Evolutionary conservation across 2,797 vertebrate species (phyloP).

Genomic region (Notoglanidium macrostoma): DNA sequence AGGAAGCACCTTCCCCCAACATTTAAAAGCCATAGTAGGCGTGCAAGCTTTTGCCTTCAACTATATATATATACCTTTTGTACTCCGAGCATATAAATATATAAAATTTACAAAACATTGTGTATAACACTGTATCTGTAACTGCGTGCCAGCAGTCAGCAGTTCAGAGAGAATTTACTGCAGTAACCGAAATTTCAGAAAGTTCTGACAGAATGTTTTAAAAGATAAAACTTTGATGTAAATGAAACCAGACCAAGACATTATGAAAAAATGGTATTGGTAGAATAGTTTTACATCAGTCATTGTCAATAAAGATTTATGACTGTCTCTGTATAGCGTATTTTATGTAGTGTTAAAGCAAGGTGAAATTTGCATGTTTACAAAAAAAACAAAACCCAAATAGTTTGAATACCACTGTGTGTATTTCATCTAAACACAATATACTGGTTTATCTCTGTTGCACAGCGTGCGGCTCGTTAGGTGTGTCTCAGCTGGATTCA

Average conservation of each 20-base stretch:
- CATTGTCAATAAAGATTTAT: not conserved
- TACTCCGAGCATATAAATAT: not conserved
- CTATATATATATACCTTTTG: not conserved
- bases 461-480: constrained; percentile 85
- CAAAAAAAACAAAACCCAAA: not conserved
- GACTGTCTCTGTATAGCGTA: not conserved
- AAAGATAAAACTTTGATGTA: not conserved
- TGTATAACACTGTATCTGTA: not conserved
- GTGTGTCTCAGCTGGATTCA: constrained; percentile 92
- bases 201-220: not conserved
- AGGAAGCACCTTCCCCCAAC: not conserved
- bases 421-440: not conserved
- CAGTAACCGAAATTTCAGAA: not conserved
- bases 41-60: not conserved
- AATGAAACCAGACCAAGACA: not conserved
- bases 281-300: not conserved
- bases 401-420: too few species aligned
- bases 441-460: constrained; percentile 1
- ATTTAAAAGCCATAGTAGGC: not conserved
- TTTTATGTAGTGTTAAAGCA: not conserved
- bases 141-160: too few species aligned
- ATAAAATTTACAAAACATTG: not conserved
- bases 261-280: not conserved
- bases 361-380: not conserved
- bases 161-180: not conserved